Conservation (phyloP, 2,113 vertebrate genomes). For the Muntiacus reevesi region DNA sequence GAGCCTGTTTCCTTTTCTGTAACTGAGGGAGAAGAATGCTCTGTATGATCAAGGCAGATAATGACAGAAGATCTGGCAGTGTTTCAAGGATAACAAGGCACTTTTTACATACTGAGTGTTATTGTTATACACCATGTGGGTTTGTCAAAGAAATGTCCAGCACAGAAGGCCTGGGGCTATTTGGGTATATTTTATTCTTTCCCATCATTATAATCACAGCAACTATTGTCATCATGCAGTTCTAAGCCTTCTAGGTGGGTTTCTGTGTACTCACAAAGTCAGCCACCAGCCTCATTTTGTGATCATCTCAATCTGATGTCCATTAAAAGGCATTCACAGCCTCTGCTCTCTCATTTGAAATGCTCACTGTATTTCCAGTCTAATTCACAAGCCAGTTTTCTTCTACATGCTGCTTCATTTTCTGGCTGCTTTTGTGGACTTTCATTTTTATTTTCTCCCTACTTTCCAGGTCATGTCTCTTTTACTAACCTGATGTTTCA, state of each 20-base stretch:
- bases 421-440: neutral
- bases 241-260: neutral
- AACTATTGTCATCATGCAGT: neutral
- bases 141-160: neutral
- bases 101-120: neutral
- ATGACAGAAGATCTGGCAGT: neutral
- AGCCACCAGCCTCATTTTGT: neutral
- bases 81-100: neutral
- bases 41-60: neutral
- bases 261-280: neutral
- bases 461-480: neutral
- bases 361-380: neutral
- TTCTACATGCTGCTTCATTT: neutral
- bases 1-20: neutral
- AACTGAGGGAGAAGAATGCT: neutral
- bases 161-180: neutral
- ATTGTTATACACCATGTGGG: neutral
- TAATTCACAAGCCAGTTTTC: neutral
- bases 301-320: neutral
- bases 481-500: neutral
- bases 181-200: neutral
- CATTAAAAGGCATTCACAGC: neutral
- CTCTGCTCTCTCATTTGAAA: neutral
- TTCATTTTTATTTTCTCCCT: neutral
- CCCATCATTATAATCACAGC: neutral